Percentiles rank a stretch among this genome's conserved stretches.
Conservation (phyloP, 2,113 vertebrate genomes). For the Brachionichthys hirsutus region DNA sequence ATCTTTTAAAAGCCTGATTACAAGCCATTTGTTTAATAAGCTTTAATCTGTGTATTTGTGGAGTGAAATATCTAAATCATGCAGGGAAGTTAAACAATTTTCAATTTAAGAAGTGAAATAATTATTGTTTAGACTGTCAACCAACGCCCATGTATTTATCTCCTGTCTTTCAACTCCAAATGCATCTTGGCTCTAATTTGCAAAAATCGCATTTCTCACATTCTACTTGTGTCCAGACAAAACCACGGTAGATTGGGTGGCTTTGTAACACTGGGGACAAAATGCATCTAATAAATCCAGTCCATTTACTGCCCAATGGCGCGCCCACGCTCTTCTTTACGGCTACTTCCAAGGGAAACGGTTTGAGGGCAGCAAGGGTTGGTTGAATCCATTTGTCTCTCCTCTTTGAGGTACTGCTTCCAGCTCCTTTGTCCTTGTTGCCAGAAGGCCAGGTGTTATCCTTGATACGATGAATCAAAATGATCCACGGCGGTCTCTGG, state of each 20-base stretch:
- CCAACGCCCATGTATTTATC: too few relatives aligned
- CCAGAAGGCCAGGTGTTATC: slow-evolving; percentile 61
- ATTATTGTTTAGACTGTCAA: too few relatives aligned
- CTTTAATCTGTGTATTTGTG: too few relatives aligned
- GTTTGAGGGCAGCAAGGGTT: slow-evolving; percentile 46
- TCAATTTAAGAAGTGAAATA: too few relatives aligned
- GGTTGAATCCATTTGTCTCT: slow-evolving; percentile 61
- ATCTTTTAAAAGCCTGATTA: too few relatives aligned
- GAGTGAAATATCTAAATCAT: too few relatives aligned
- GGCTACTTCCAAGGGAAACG: slow-evolving; percentile 31
- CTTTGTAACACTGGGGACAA: neutral
- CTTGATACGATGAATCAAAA: slow-evolving; percentile 66
- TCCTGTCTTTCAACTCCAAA: too few relatives aligned
- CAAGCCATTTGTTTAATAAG: too few relatives aligned
- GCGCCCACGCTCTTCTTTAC: slow-evolving; percentile 27
- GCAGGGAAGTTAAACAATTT: too few relatives aligned
- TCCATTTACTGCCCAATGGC: slow-evolving; percentile 42
- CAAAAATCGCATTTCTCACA: neutral
- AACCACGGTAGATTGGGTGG: slow-evolving; percentile 16
- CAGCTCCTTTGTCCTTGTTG: slow-evolving; percentile 57
- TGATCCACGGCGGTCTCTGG: slow-evolving; percentile 46
- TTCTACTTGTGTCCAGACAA: neutral
- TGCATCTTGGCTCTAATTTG: too few relatives aligned
- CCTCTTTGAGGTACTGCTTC: slow-evolving; percentile 43
- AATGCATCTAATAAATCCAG: slow-evolving; percentile 33